Base-by-base conservation (phyloP, 2,888 invertebrate species). In the Thera obeliscata region DNA sequence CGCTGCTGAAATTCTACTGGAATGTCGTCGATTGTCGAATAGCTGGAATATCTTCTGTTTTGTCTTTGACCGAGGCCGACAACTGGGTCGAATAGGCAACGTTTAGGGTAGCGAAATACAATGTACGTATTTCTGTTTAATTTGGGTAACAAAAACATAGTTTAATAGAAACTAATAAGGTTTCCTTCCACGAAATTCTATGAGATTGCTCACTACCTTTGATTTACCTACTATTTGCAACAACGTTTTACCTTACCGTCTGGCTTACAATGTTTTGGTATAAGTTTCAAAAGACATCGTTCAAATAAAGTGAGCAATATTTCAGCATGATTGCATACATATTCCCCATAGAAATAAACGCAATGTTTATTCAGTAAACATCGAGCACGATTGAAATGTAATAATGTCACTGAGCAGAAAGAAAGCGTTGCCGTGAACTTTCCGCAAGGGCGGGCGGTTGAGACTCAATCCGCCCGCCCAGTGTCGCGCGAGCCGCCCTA, bases 371-470 rank as follows among this genome's bases (percentile, higher is more conserved):
- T 81, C 71, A 74, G 77, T 79, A 83, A 82, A 83, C 77, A 85
- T 74, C 72, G 74, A 78, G 77, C 79, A 74, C 79, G 74, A 85
- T 84, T 83, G 83, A 85, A 85, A 83, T 81, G 81, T 84, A 84
- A 85, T 85, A 87, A 85, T 81, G 86, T 82, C 84, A 83, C 78
- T 79, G 80, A 81, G 81, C 78, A 82, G 81, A 85, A 86, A 84
- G 84, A 85, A 87, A 87, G 83, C 78, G 85, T 89, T 84, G 81
- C 91, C 89, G 84, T 92, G 93, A 92, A 92, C 91, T 92, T 89
- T 84, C 82, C 81, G 86, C 87, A 89, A 91, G 87, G 87, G 86
- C 86, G 85, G 85, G 79, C 81, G 80, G 78, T 73, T 75, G 78
- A 74, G 75, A 68, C 69, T 72, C 72, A 66, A 66, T 64, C 86